Evolutionary conservation across 2,888 invertebrate genomes (phyloP), one percentile per base, ranked within the genome.

Genomic region (Harpalus rufipes): DNA sequence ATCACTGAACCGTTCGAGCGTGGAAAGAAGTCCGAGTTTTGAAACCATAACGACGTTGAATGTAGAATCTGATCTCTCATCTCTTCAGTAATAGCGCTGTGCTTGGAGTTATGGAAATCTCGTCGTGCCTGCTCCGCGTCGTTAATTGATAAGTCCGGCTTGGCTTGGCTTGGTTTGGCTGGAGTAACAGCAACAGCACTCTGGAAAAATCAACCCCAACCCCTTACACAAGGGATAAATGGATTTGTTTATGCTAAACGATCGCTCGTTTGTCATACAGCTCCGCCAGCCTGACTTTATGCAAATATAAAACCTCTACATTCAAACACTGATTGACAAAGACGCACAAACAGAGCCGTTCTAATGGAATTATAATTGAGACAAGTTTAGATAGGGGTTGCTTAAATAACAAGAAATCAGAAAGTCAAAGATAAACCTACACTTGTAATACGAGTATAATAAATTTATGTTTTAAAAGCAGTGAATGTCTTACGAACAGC

Each of bases 171-270:
- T 32, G 32, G 32, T 32, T 32, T 32, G 32, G 32, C 32, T 5
- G 1, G 32, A 5, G 32, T 32, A 32, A 32, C 32, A 32, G 32
- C 32, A 51, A 12, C 63, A 16, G 72, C 72, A 10, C 72, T 74
- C 72, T 18, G 72, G 72, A 74, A 74, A 74, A 74, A 44, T 74
- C 44, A 16, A 32, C 32, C 16, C 72, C 72, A n/a, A 10, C 68
- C n/a, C 68, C 68, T 0, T 0, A 32, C 25, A 4, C 68, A 16
- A 14, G 8, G 44, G 72, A 74, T 74, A 74, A 74, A 74, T 74
- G 72, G 72, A 74, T 74, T 74, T 74, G 72, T 74, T 74, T 74
- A 74, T 74, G 72, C 72, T 74, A 74, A 74, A 74, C 72, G 72
- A 74, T 74, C 72, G 72, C 72, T 74, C 72, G 72, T 74, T 74